Conservation (phyloP, 2,113 vertebrate species). For the Thermophis baileyi region DNA sequence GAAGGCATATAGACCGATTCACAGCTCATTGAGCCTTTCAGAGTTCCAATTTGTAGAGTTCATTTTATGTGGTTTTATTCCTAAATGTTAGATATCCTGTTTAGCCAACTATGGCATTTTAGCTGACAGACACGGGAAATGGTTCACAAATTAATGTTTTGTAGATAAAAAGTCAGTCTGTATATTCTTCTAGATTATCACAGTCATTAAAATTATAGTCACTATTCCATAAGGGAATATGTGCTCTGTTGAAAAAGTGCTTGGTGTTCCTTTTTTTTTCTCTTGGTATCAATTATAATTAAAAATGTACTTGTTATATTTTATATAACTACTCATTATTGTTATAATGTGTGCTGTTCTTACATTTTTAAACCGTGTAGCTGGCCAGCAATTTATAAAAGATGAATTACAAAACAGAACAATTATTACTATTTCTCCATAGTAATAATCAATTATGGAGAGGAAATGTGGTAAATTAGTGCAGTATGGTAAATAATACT, state of each 20-base stretch:
- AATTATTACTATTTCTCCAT: slow-evolving; percentile 14
- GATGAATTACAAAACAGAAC: neutral
- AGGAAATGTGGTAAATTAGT: neutral
- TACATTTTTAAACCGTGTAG: neutral
- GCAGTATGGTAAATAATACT: neutral
- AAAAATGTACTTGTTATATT: neutral
- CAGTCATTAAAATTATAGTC: neutral
- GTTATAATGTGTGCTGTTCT: neutral
- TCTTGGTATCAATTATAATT: neutral
- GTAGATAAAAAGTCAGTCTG: neutral
- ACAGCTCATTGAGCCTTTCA: neutral
- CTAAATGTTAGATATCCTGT: neutral
- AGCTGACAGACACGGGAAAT: neutral
- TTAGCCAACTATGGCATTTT: neutral
- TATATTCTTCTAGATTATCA: neutral
- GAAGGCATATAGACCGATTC: neutral
- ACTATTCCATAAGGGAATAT: neutral
- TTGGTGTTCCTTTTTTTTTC: neutral
- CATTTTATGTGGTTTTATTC: neutral
- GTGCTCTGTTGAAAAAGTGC: neutral
- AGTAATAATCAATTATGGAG: neutral
- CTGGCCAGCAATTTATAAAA: neutral
- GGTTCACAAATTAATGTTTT: neutral
- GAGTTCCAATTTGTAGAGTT: neutral
- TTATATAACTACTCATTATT: neutral